Base-by-base conservation (phyloP, 2,888 invertebrate genomes). In the Hypselothyrea guttata region DNA sequence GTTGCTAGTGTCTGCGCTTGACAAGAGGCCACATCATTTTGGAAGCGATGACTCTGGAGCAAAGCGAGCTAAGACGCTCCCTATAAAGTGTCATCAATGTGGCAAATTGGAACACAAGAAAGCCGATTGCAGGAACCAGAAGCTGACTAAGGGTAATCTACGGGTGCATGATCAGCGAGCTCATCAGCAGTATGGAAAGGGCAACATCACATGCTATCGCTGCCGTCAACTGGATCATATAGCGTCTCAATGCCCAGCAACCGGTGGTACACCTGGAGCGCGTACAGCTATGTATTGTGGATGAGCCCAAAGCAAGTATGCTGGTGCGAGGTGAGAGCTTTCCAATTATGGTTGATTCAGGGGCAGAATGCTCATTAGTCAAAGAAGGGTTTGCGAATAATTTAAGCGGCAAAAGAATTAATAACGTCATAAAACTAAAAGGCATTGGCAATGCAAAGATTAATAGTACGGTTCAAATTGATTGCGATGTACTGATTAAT, bases 291-390 rank as follows among this genome's bases (percentile, higher is more conserved):
- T n/a, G n/a, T n/a, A n/a, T n/a, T 30, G 37, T 47, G 11, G 15
- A 47, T 8, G 37, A 38, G 4, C 37, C 47, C n/a, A n/a, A n/a
- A n/a, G 11, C 47, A 16, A 28, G 9, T 13, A 47, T 37, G 47
- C 9, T 35, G 48, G 5, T 27, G 11, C 37, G 16, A 31, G 48
- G 38, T 48, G 37, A 48, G 38, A 48, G 11, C 13, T 46, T 46
- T 27, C 27, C 13, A 13, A 27, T 46, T 15, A 28, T 31, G 15
- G 8, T 34, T 8, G 34, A 45, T 33, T 45, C 45, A 8, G 31
- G 33, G 9, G 16, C 33, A 4, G 45, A 34, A n/a, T 46, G 45
- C 34, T 46, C 22, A 4, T 34, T 46, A 3, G 45, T 15, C 35
- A 46, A 46, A 46, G 46, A 46, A 9, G 34, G 34, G 18, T n/a